phyloP scores from a whole-genome alignment of 1,140 invertebrate genomes.

The Ruditapes philippinarum region DNA sequence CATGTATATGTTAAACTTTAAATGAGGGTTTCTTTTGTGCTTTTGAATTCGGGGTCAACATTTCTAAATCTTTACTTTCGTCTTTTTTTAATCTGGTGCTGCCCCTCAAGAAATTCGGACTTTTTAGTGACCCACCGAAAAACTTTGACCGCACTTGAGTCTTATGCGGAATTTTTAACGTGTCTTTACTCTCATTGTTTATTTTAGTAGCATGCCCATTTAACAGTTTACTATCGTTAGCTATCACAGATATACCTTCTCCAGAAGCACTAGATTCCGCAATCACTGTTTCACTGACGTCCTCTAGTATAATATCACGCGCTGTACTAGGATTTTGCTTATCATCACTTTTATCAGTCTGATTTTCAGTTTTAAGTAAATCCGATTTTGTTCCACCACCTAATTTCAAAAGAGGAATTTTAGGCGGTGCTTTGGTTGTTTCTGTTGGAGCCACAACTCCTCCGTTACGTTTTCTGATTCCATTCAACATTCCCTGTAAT shows the following conservation, averaged over 20 bases:
- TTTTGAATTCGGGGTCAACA: constrained; percentile 10
- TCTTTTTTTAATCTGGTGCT: neutral
- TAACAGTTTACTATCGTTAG: neutral
- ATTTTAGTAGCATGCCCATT: neutral
- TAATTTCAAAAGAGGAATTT: constrained; percentile 35
- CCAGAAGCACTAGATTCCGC: constrained; percentile 4
- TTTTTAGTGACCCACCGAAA: constrained; percentile 7
- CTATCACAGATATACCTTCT: constrained; percentile 35
- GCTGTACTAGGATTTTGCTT: constrained; percentile 23
- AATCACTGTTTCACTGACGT: constrained; percentile 14
- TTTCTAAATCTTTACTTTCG: constrained; percentile 22
- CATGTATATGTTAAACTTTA: neutral
- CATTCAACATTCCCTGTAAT: constrained; percentile 39
- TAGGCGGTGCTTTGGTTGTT: neutral
- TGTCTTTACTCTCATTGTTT: neutral
- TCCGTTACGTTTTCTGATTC: constrained; percentile 26
- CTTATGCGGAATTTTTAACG: neutral
- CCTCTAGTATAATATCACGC: constrained; percentile 43
- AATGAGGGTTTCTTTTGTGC: neutral
- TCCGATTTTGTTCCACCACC: neutral
- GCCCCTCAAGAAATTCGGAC: neutral
- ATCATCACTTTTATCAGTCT: neutral
- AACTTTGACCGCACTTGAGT: constrained; percentile 30
- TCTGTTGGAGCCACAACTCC: neutral
- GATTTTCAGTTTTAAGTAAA: neutral